A percentile compares a stretch with the other conserved stretches of the same genome.
Evolutionary conservation across 2,113 vertebrate genomes (phyloP).

Genomic region (Mormyrus iriodes): DNA sequence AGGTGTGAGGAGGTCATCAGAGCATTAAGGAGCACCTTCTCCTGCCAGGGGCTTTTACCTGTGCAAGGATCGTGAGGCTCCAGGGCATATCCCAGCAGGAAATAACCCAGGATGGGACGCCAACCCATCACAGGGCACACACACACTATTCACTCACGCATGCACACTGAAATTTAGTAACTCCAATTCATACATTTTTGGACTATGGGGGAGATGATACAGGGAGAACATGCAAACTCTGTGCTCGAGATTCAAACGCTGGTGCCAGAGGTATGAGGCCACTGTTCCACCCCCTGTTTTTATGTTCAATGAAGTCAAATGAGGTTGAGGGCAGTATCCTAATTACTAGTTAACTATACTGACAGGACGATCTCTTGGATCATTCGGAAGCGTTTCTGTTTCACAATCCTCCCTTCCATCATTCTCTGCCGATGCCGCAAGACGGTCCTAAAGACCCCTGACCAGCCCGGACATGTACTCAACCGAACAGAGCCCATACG

Average conservation of each 20-base stretch:
- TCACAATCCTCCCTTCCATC: too few species aligned
- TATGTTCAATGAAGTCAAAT: conserved; percentile 43
- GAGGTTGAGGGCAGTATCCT: conserved; percentile 40
- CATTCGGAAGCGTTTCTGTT: too few species aligned
- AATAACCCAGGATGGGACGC: neutral
- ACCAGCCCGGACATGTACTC: neutral
- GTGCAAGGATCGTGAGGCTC: neutral
- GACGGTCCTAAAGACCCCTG: neutral
- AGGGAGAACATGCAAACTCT: too few species aligned
- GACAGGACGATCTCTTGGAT: neutral
- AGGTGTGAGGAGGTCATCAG: conserved; percentile 4
- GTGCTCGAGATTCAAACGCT: too few species aligned
- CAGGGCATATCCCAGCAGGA: neutral
- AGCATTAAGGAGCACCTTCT: conserved; percentile 50
- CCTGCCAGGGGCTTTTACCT: conserved; percentile 37
- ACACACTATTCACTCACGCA: too few species aligned
- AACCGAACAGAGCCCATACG: neutral
- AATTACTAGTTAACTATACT: conserved; percentile 44
- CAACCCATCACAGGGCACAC: too few species aligned
- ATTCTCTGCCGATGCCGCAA: neutral
- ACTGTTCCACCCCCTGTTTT: neutral
- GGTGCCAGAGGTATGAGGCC: too few species aligned
- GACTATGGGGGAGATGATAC: too few species aligned
- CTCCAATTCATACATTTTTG: too few species aligned
- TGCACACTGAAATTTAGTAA: too few species aligned